These are phyloP conservation scores for Cryptocephalus primarius DNA, from an alignment of 2,888 invertebrate species.

Conservation along the genomic window DNA sequence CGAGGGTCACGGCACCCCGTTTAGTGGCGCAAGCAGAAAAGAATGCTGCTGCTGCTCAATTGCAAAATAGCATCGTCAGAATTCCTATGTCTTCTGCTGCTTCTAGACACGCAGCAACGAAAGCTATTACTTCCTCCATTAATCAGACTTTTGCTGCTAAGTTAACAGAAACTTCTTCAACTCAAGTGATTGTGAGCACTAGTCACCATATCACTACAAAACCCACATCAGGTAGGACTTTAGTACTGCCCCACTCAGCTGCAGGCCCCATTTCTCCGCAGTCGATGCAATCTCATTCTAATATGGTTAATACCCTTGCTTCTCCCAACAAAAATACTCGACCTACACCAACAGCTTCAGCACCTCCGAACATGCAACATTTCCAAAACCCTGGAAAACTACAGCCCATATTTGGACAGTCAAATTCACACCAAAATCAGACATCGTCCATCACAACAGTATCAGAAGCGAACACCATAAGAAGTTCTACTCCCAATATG, in stretches of 20 bases:
- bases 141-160: slow-evolving; percentile 66
- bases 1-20: slow-evolving; percentile 38
- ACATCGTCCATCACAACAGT: background rate
- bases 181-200: slow-evolving; percentile 15
- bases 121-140: slow-evolving; percentile 33
- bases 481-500: slow-evolving; percentile 18
- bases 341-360: slow-evolving; percentile 33
- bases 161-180: slow-evolving; percentile 42
- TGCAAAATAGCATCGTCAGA: slow-evolving; percentile 9
- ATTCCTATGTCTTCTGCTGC: slow-evolving; percentile 41
- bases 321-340: slow-evolving; percentile 28
- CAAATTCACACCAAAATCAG: background rate
- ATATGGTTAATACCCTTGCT: no score
- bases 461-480: slow-evolving; percentile 6
- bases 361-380: slow-evolving; percentile 35
- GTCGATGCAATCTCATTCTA: slow-evolving; percentile 15
- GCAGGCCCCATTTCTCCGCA: slow-evolving; percentile 29
- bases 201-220: slow-evolving; percentile 8
- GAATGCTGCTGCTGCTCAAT: slow-evolving; percentile 30
- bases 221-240: background rate
- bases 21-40: slow-evolving; percentile 46
- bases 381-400: slow-evolving; percentile 21
- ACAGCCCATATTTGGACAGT: background rate
- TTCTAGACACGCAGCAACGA: slow-evolving; percentile 34
- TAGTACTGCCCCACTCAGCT: slow-evolving; percentile 16